A percentile compares a stretch with the other conserved stretches of the same genome.
phyloP scores from a whole-genome alignment of 2,797 vertebrate species.

The Molothrus aeneus region DNA sequence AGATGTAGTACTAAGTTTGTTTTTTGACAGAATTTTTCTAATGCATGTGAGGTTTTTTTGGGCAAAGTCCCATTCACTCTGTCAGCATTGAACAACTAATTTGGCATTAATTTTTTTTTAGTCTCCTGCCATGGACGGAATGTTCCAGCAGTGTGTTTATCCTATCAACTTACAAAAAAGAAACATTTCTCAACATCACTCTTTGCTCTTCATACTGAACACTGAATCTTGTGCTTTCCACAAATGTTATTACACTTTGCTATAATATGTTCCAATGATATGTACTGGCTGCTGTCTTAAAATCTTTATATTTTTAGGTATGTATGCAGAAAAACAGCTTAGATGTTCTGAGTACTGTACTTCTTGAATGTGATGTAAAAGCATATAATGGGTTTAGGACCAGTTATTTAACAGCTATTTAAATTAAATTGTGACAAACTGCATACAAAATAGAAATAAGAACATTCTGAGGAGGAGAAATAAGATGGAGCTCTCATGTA shows the following conservation, averaged over 20 bases:
- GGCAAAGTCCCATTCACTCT: not conserved
- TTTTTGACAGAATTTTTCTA: not conserved
- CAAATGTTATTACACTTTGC: not conserved
- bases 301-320: not conserved
- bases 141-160: conserved; percentile 21
- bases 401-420: conserved; percentile 9
- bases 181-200: not conserved
- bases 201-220: not conserved
- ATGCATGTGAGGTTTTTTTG: not conserved
- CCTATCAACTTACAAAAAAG: not conserved
- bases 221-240: not conserved
- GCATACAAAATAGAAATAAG: not conserved
- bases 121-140: not conserved
- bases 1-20: not conserved
- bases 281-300: not conserved
- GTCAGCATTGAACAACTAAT: not conserved
- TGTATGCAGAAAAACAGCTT: not conserved
- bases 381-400: not conserved
- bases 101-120: not conserved
- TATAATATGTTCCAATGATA: not conserved
- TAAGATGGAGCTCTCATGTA: not conserved
- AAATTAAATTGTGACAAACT: not conserved
- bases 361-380: not conserved
- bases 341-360: not conserved
- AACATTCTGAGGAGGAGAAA: not conserved